phyloP scores from a whole-genome alignment of 2,888 invertebrate genomes.

The Hirudinaria manillensis region DNA sequence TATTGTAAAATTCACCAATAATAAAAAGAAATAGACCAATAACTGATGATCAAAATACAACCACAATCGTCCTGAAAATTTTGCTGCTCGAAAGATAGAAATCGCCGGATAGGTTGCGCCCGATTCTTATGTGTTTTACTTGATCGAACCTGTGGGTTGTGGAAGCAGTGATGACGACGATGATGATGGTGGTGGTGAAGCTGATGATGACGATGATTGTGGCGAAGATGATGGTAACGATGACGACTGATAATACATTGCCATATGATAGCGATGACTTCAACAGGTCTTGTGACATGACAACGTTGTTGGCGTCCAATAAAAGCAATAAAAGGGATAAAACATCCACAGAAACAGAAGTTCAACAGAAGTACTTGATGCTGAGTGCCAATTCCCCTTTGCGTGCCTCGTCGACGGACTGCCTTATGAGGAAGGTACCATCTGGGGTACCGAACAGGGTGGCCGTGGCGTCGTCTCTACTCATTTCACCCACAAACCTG shows the following conservation, averaged over 20 bases:
- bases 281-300: no score
- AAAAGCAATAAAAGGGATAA: no score
- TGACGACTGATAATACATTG: no score
- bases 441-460: not conserved
- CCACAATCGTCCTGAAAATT: not conserved
- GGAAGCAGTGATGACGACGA: not conserved
- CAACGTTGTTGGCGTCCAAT: no score
- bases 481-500: slow-evolving; percentile 26
- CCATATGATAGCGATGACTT: no score
- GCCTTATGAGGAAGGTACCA: slow-evolving; percentile 24
- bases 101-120: not conserved
- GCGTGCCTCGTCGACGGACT: slow-evolving; percentile 20
- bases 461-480: slow-evolving; percentile 18
- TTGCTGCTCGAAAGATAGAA: not conserved
- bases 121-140: not conserved
- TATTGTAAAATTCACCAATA: not conserved
- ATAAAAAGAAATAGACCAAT: no score
- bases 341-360: no score
- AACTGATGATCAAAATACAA: not conserved
- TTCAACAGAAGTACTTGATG: slow-evolving; percentile 11
- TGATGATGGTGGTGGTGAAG: no score
- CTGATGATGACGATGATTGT: no score
- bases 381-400: slow-evolving; percentile 24
- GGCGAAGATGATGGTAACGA: no score
- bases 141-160: not conserved